Percentiles rank a stretch among this genome's conserved stretches.
Conservation (phyloP, 2,113 vertebrate genomes). For the Varanus komodoensis region DNA sequence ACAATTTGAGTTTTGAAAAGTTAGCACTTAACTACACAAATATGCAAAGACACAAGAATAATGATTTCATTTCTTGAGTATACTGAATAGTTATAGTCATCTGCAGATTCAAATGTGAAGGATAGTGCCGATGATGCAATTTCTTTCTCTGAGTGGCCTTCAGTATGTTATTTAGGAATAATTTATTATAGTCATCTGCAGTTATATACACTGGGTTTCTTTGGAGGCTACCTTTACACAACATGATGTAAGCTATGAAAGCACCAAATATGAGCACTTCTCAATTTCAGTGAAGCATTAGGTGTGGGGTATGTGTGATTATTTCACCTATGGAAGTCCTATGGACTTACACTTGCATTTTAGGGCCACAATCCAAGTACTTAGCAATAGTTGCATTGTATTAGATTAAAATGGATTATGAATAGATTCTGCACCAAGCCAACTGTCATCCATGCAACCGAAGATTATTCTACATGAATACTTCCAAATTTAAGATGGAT, state of each 20-base stretch:
- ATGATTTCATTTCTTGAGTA: neutral
- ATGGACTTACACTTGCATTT: neutral
- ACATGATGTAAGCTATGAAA: neutral
- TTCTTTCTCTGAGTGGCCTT: neutral
- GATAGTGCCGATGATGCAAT: neutral
- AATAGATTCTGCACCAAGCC: neutral
- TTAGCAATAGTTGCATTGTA: neutral
- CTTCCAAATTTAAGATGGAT: neutral
- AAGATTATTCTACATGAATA: neutral
- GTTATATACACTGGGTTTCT: neutral
- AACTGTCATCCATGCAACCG: neutral
- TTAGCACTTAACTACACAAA: neutral
- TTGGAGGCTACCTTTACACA: neutral
- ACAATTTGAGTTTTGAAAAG: neutral
- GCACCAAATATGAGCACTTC: neutral
- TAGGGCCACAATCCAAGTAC: neutral
- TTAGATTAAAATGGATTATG: neutral
- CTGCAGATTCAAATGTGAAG: neutral
- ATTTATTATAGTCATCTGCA: neutral
- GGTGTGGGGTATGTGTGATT: neutral
- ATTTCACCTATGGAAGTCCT: neutral
- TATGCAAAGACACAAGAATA: conserved; percentile 21
- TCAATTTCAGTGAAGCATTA: neutral
- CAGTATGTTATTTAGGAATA: neutral
- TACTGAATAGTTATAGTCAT: conserved; percentile 14